A percentile compares a stretch with the other conserved stretches of the same genome.
These are phyloP conservation scores for Oryzias celebensis DNA, from an alignment of 2,113 vertebrate genomes.

Conservation along the genomic window DNA sequence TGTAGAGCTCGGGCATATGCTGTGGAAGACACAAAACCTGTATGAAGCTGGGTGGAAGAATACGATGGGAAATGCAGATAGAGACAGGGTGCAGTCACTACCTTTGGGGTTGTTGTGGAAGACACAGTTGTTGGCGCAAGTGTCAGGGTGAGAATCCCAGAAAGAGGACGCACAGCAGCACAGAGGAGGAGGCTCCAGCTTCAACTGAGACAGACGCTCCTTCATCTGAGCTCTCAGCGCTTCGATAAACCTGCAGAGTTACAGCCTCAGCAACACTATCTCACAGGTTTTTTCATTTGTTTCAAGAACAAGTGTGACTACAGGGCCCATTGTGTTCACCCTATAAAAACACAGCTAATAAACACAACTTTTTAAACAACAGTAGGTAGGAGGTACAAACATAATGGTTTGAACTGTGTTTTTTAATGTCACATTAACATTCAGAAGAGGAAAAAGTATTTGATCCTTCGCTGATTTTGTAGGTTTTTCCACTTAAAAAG, in stretches of 20 bases:
- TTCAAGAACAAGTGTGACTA: too few relatives aligned
- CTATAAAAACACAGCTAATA: not conserved
- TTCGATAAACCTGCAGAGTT: conserved; percentile 79
- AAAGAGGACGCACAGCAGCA: conserved; percentile 88
- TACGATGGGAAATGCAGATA: not conserved
- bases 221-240: conserved; percentile 84
- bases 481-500: too few relatives aligned
- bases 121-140: conserved; percentile 92
- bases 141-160: conserved; percentile 92
- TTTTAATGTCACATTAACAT: too few relatives aligned
- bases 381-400: not conserved
- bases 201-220: conserved; percentile 77
- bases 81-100: not conserved
- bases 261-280: not conserved
- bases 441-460: too few relatives aligned
- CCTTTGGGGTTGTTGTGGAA: conserved; percentile 92
- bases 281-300: too few relatives aligned
- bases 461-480: too few relatives aligned
- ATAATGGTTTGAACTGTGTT: too few relatives aligned
- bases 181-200: conserved; percentile 81
- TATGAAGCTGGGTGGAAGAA: not conserved
- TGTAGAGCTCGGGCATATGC: conserved; percentile 82
- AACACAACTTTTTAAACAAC: not conserved
- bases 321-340: too few relatives aligned
- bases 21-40: conserved; percentile 63